Evolutionary conservation across 2,113 vertebrate genomes (phyloP).

Genomic region (Mobula hypostoma): DNA sequence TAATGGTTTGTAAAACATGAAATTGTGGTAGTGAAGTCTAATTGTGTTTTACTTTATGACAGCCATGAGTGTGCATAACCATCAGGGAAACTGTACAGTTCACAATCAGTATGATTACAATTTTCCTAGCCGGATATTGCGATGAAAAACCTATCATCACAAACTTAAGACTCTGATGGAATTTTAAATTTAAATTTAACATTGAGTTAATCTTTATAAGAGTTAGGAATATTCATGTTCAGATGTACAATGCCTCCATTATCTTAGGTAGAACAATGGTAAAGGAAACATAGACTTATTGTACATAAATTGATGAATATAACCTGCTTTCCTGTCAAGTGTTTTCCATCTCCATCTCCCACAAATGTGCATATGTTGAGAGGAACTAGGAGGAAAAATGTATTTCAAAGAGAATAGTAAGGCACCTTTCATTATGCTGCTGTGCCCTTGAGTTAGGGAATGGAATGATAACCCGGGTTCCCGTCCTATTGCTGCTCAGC

Average conservation of each 20-base stretch:
- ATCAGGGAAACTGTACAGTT: no score
- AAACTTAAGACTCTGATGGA: no score
- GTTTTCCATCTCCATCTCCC: no score
- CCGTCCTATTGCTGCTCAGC: background rate
- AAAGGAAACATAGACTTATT: background rate
- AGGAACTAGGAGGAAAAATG: background rate
- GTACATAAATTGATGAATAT: background rate
- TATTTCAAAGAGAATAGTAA: background rate
- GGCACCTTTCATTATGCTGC: background rate
- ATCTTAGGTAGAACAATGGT: background rate
- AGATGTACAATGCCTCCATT: background rate
- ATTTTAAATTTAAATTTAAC: background rate
- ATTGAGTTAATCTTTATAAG: background rate
- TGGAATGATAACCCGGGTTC: background rate
- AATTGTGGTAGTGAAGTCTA: no score
- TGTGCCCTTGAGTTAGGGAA: background rate
- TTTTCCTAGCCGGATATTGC: no score
- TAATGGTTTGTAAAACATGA: no score
- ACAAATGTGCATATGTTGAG: background rate
- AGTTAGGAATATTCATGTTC: background rate
- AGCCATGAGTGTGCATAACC: no score
- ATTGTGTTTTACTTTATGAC: no score
- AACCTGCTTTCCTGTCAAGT: background rate
- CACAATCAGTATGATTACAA: no score
- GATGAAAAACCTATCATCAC: no score